Evolutionary conservation across 2,113 vertebrate species (phyloP), one percentile per base, ranked within the genome.

Genomic region (Zapus hudsonius): DNA sequence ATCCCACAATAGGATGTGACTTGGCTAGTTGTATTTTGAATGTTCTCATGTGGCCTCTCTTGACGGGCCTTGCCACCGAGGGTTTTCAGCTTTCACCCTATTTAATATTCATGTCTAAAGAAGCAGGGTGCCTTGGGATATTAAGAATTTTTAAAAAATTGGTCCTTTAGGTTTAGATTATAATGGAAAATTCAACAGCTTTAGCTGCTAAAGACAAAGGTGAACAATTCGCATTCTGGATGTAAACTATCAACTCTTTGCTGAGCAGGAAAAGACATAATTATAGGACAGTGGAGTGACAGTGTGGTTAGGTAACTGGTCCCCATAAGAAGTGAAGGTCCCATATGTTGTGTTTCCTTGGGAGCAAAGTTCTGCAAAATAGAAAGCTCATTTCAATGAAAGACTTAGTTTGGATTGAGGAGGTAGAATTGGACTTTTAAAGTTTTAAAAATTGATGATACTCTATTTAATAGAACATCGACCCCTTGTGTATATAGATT

Each of bases 51-150:
- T 96, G 95, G 93, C 93, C 84, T 95, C 69, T 94, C 74, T 95
- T 96, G 95, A 96, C 94, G 82, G 92, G 87, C 97, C 95, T 95
- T 85, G 78, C 89, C 92, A 96, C 91, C 84, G 59, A 95, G 95
- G 95, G 91, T 87, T 96, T 97, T 92, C 96, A 95, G 96, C 94
- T 95, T 96, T 97, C 95, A 96, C 87, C 84, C 96, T 96, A 96
- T 92, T 97, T 97, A 97, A 97, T 97, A 97, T 97, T 96, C 96
- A 97, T 97, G 94, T 91, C 93, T 94, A 95, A 97, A 96, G 95
- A 94, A 96, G 89, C 78, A 93, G 96, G 75, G 93, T 69, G 87
- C 91, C 95, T 94, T 95, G 96, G 92, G 96, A 97, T 96, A 97
- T 93, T 97, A 96, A 83, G 95, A 96, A 95, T 96, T 96, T 96